Base-by-base conservation (phyloP, 2,797 vertebrate genomes). In the Scleropages formosus region DNA sequence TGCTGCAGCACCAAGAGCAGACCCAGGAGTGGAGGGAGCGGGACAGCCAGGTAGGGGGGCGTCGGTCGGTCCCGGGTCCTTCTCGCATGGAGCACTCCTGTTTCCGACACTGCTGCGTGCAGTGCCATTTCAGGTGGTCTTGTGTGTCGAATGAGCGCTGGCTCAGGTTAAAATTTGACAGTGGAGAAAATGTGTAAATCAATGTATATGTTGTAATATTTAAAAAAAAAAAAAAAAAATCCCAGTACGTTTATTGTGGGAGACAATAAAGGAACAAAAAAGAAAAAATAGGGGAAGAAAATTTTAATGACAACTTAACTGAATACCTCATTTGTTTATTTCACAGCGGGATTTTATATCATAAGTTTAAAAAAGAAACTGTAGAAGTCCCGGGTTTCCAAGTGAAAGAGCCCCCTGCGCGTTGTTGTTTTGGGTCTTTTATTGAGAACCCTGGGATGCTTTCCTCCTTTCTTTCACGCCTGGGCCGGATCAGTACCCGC, bases 21-120 rank as follows among this genome's bases (percentile, higher is more conserved):
- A 93, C 87, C 81, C 94, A 95, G 86, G 94, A 96, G 84, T 90
- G 91, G 94, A 95, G 93, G 92, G 95, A 93, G 81, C 95, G 91
- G 82, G 94, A 97, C 58, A 89, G 89, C 75, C 95, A 98, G 98
- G 98, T 99, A 97, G 89, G 91, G 86, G 89, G 87, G 90, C 26
- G 68, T 49, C 68, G 15, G 47, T 24, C 51, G 22, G 12, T 53
- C 68, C 49, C 49, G 4, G 22, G 4, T 24, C 49, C 16, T 24
- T 15, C 49, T 22, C 22, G 0, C 47, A 9, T 3, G 13, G 65
- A 22, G 46, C 8, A 13, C 67, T 47, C 47, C 47, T 15, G 47
- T 70, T 70, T 56, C 49, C 49, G 47, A 70, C 27, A 53, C 56
- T 70, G 68, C 68, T 27, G 8, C 39, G 8, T 53, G 67, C 3